Evolutionary conservation across 2,797 vertebrate genomes (phyloP), one percentile per base, ranked within the genome.

Genomic region (Sylvilagus floridanus): DNA sequence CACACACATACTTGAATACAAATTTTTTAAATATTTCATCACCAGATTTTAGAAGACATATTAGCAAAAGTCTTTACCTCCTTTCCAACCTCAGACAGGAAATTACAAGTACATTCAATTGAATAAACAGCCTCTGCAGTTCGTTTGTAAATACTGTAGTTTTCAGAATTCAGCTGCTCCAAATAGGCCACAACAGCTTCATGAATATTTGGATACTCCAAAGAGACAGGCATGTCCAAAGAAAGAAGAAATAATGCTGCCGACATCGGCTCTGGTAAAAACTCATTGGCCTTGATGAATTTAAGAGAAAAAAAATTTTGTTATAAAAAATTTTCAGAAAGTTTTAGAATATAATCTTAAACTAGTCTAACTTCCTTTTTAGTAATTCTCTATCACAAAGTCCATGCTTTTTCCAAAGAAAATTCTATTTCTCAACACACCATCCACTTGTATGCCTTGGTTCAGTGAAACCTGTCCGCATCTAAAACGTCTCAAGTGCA

Each of bases 101-200:
- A 99, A 96, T 94, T 98, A 91, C 99, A 99, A 83, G 99, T 98
- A 69, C 99, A 99, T 95, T 99, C 99, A 91, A 99, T 98, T 4
- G 99, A 99, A 97, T 98, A 98, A 1, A 97, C 98, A 30, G 98
- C 97, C 47, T 98, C 98, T 90, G 98, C 98, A 76, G 98, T 98
- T 97, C 98, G 98, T 95, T 98, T 99, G 97, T 99, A 99, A 96
- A 99, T 96, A 84, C 86, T 98, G 96, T 99, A 99, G 98, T 98
- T 98, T 96, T 99, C 99, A 24, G 98, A 98, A 98, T 98, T 99
- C 96, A 99, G 98, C 97, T 99, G 99, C 96, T 99, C 99, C 98
- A 99, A 97, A 96, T 99, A 99, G 75, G 99, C 99, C 96, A 99
- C 98, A 35, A 98, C 95, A 3, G 99, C 98, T 93, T 99, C 99